Conservation (phyloP, 2,888 invertebrate genomes). For the Leucoma salicis region DNA sequence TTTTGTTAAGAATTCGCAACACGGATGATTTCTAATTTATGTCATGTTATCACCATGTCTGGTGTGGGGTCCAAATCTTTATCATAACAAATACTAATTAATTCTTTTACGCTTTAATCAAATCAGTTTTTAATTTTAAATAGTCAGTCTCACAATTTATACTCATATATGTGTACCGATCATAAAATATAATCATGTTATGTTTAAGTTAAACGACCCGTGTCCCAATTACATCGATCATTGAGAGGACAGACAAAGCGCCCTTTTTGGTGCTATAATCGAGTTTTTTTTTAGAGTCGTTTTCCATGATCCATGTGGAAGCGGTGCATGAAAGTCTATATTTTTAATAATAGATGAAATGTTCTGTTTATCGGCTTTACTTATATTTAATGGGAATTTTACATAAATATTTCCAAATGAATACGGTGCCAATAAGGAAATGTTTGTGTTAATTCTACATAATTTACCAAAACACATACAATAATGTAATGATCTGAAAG, state of each 20-base stretch:
- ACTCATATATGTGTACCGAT: conserved; percentile 24
- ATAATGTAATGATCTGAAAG: neutral
- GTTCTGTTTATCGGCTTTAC: conserved; percentile 19
- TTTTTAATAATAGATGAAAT: conserved; percentile 11
- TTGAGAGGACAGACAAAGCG: conserved; percentile 54
- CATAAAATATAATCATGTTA: conserved; percentile 29
- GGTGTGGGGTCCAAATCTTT: conserved; percentile 27
- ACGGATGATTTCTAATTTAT: neutral
- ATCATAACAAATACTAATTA: conserved; percentile 23
- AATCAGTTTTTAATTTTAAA: conserved; percentile 32
- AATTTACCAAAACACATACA: conserved; percentile 19
- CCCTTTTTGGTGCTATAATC: conserved; percentile 44
- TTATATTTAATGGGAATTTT: conserved; percentile 26
- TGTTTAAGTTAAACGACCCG: conserved; percentile 55
- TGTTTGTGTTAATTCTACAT: conserved; percentile 26
- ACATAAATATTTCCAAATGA: conserved; percentile 55
- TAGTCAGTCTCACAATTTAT: conserved; percentile 26
- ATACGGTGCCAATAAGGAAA: conserved; percentile 52
- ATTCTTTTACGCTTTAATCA: conserved; percentile 23
- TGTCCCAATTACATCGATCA: conserved; percentile 50
- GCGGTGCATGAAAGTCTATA: conserved; percentile 15
- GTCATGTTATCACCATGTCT: neutral
- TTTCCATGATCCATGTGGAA: conserved; percentile 18
- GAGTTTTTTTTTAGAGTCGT: conserved; percentile 18
- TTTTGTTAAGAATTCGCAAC: neutral